A percentile compares a stretch with the other conserved stretches of the same genome.
Conservation (phyloP, 2,888 invertebrate genomes). For the Cynaeus angustus region DNA sequence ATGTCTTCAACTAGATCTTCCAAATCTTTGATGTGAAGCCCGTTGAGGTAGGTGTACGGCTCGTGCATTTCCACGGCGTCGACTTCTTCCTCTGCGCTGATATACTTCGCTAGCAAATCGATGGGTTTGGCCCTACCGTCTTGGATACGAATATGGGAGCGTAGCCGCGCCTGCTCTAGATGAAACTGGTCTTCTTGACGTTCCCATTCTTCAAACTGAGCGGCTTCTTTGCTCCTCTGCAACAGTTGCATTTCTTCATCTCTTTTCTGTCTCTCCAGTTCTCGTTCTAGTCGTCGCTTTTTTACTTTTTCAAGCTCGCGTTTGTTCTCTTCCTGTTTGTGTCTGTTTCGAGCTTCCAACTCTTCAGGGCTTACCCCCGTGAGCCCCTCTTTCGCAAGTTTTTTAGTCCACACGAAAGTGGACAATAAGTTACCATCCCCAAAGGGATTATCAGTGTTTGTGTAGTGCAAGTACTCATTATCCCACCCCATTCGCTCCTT, state of each 20-base stretch:
- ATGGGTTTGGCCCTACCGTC: slow-evolving; percentile 99
- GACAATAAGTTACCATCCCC: slow-evolving; percentile 96
- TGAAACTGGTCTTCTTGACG: slow-evolving; percentile 98
- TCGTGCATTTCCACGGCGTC: slow-evolving; percentile 98
- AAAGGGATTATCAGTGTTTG: slow-evolving; percentile 98
- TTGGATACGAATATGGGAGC: slow-evolving; percentile 96
- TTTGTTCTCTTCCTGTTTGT: slow-evolving; percentile 93
- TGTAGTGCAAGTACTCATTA: slow-evolving; percentile 96
- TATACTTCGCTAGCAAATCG: slow-evolving; percentile 96
- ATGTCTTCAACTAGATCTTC: slow-evolving; percentile 98
- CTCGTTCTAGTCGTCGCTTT: slow-evolving; percentile 90
- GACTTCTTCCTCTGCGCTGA: slow-evolving; percentile 91
- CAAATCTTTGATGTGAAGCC: slow-evolving; percentile 90
- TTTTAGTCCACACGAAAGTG: slow-evolving; percentile 98
- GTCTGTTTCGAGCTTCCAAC: slow-evolving; percentile 86
- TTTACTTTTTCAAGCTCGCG: slow-evolving; percentile 95
- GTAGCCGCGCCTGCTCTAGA: slow-evolving; percentile 93
- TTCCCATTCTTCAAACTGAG: slow-evolving; percentile 94
- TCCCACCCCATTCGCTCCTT: slow-evolving; percentile 98
- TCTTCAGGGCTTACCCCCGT: slow-evolving; percentile 85
- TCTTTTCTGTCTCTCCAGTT: slow-evolving; percentile 86
- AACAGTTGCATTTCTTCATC: slow-evolving; percentile 89
- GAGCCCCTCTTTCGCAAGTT: slow-evolving; percentile 94
- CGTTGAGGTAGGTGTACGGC: slow-evolving; percentile 95
- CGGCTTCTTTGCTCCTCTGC: slow-evolving; percentile 92